Base-by-base conservation (phyloP, 2,113 vertebrate genomes). In the Rhabdomys dilectus region DNA sequence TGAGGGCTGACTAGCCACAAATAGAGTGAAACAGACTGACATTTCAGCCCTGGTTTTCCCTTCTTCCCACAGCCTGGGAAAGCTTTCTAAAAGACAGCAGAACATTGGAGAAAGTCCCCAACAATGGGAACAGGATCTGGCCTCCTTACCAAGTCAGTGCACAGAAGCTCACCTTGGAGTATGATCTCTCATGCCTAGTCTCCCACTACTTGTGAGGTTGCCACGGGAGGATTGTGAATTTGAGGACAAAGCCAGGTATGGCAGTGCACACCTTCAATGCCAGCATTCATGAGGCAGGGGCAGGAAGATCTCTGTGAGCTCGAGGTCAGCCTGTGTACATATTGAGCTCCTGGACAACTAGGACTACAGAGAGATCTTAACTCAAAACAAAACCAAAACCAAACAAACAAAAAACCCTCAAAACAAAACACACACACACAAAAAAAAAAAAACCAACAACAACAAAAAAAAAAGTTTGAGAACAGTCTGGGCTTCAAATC, bases 31-130 rank as follows among this genome's bases (percentile, higher is more conserved):
- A 84, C 70, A 72, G 94, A 89, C 68, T 36, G 77, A 72, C 39
- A 88, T 56, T 68, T n/a, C 77, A 82, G 78, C 58, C 89, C 31
- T 24, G 76, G 29, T 75, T 13, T 64, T 81, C 73, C 5, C 89
- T 87, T 96, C 91, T 9, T 12, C 73, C 93, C 10, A 64, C 26
- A 89, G 94, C 91, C 95, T 78, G 80, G 42, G 51, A 88, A 92
- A 21, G 42, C 58, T 56, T 42, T 68, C 60, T 29, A 62, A 93
- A 21, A 76, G 75, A 75, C 78, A 81, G 82, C 9, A 26, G 94
- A 96, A 91, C n/a, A 29, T 42, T 66, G 53, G 68, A 76, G 58
- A 94, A 66, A 21, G 66, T 93, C 94, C 60, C 82, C 84, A 92
- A 68, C 76, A 91, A 77, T 15, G 82, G 75, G 51, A 75, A 86